Evolutionary conservation across 1,140 invertebrate species (phyloP).

Genomic region (Goniozus legneri): DNA sequence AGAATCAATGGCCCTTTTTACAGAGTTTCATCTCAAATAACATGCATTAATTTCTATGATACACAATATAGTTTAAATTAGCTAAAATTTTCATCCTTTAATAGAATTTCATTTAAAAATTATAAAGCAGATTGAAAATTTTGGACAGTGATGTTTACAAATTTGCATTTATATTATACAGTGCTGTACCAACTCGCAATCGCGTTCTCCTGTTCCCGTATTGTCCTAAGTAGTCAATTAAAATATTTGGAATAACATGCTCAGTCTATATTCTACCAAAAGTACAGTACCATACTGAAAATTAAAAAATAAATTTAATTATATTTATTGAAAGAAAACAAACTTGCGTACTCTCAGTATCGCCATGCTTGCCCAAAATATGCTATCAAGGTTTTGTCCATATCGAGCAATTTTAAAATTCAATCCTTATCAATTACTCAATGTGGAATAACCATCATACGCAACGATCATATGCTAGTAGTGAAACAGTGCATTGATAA

Average conservation of each 20-base stretch:
- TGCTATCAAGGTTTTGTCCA: no score
- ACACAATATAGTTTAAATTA: not conserved
- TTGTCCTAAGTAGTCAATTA: slow-evolving; percentile 19
- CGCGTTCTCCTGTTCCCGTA: slow-evolving; percentile 9
- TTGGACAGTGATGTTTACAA: slow-evolving; percentile 3
- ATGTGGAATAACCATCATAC: no score
- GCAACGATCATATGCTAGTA: no score
- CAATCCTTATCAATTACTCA: no score
- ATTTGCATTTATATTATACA: not conserved
- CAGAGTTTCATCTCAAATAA: slow-evolving; percentile 15
- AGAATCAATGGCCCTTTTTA: slow-evolving; percentile 20
- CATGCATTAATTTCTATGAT: slow-evolving; percentile 12
- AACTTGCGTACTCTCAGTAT: no score
- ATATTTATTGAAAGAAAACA: no score
- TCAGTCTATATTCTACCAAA: slow-evolving; percentile 16
- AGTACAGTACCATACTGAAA: slow-evolving; percentile 6
- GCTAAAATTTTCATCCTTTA: no score
- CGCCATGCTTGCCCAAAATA: no score
- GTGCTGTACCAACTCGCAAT: not conserved
- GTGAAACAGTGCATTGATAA: slow-evolving; percentile 13
- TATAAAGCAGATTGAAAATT: no score
- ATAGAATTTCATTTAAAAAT: no score
- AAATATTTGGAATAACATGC: slow-evolving; percentile 8
- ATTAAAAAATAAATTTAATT: no score
- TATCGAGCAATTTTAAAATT: no score